These are phyloP conservation scores for Chloroclystis v-ata DNA, from an alignment of 2,888 invertebrate genomes.

Conservation along the genomic window DNA sequence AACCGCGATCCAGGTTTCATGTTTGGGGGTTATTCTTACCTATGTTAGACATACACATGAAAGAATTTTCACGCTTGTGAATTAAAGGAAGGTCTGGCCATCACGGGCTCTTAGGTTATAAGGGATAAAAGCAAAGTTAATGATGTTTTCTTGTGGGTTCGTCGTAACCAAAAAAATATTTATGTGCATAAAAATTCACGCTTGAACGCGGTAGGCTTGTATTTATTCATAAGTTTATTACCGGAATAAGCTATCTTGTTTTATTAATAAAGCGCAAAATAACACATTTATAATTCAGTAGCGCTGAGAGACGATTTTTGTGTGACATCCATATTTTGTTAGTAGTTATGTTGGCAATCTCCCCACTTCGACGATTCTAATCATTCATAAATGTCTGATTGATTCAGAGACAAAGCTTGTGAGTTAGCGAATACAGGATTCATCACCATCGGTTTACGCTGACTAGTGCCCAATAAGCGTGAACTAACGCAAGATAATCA, in stretches of 20 bases:
- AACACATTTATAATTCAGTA: constrained; percentile 2
- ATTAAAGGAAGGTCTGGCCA: too few relatives aligned
- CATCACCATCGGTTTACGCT: background rate
- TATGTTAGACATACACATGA: too few relatives aligned
- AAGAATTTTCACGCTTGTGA: too few relatives aligned
- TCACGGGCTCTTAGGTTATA: too few relatives aligned
- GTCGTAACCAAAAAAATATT: constrained; percentile 33
- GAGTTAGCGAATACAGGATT: background rate
- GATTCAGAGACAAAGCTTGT: constrained; percentile 3
- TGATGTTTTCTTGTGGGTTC: constrained; percentile 25
- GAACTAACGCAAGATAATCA: too few relatives aligned
- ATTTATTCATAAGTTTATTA: constrained; percentile 29
- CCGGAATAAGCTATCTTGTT: constrained; percentile 19
- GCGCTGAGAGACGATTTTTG: background rate
- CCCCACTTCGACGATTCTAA: too few relatives aligned
- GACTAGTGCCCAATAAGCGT: background rate
- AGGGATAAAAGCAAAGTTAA: constrained; percentile 35
- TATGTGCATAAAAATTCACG: constrained; percentile 36
- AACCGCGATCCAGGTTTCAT: too few relatives aligned
- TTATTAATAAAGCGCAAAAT: constrained; percentile 9
- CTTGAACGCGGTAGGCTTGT: constrained; percentile 22
- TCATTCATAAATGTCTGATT: constrained; percentile 5
- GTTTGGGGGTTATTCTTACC: too few relatives aligned
- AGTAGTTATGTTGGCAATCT: too few relatives aligned
- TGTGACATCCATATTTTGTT: too few relatives aligned